Conservation (phyloP, 2,113 vertebrate species). For the Coreoperca whiteheadi region DNA sequence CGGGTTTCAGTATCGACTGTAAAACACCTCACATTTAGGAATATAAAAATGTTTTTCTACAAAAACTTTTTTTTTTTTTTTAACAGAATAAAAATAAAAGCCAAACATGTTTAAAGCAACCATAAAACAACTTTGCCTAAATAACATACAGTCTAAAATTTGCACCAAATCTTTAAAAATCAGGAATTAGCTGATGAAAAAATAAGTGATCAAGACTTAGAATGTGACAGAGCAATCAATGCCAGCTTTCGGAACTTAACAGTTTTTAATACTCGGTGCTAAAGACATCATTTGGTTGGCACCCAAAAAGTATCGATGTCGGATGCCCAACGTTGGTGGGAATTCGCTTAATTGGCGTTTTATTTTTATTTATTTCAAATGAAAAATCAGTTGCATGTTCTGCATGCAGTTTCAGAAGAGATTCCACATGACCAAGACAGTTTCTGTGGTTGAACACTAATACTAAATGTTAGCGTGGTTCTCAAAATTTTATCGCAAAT, state of each 20-base stretch:
- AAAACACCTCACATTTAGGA: no score
- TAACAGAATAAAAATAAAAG: not conserved
- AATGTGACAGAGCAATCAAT: not conserved
- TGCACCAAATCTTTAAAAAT: not conserved
- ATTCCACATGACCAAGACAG: not conserved
- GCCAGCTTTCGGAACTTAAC: not conserved
- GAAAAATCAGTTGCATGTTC: not conserved
- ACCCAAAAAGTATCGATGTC: not conserved
- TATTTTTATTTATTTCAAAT: not conserved
- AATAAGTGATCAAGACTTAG: not conserved
- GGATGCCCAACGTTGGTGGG: not conserved
- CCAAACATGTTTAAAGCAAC: not conserved
- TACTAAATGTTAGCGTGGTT: not conserved
- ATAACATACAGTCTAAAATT: not conserved
- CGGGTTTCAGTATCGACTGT: no score
- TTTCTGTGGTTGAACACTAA: not conserved
- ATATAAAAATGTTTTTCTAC: not conserved
- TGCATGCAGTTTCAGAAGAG: no score
- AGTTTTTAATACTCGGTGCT: not conserved
- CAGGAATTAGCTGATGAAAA: no score
- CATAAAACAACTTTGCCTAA: not conserved
- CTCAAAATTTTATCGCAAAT: conserved; percentile 4
- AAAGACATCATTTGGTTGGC: not conserved
- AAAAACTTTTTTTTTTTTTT: not conserved
- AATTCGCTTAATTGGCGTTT: not conserved